Percentiles rank a stretch among this genome's conserved stretches.
phyloP scores from a whole-genome alignment of 2,888 invertebrate genomes.

The Lycocerus yunnanus region DNA sequence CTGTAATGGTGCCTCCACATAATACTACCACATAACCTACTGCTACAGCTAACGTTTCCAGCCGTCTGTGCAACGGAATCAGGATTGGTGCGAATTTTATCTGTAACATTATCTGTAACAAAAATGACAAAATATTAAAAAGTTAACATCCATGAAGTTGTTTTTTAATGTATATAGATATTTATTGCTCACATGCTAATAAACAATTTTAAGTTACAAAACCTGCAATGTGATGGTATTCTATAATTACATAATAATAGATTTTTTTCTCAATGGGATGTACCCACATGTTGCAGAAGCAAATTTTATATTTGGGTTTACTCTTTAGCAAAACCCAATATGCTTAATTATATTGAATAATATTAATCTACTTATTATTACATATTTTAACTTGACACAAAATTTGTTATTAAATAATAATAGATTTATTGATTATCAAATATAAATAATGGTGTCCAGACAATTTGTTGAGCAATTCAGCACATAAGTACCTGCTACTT shows the following conservation, averaged over 20 bases:
- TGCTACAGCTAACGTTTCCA: constrained; percentile 81
- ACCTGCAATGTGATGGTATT: not conserved
- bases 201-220: not conserved
- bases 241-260: too few relatives aligned
- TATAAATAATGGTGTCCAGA: not conserved
- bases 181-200: too few relatives aligned
- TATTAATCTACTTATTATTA: too few relatives aligned
- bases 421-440: not conserved
- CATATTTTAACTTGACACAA: not conserved
- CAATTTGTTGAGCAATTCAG: not conserved
- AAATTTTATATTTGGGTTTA: too few relatives aligned
- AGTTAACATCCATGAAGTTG: too few relatives aligned
- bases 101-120: constrained; percentile 58
- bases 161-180: too few relatives aligned
- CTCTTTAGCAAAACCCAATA: too few relatives aligned
- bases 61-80: constrained; percentile 76
- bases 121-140: constrained; percentile 33
- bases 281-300: too few relatives aligned
- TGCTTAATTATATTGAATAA: too few relatives aligned
- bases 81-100: constrained; percentile 85
- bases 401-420: not conserved
- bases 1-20: constrained; percentile 61
- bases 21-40: constrained; percentile 72
- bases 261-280: too few relatives aligned
- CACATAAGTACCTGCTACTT: not conserved